Percentiles rank a stretch among this genome's conserved stretches.
Evolutionary conservation across 1,140 invertebrate species (phyloP).

Genomic region (Apis cerana): DNA sequence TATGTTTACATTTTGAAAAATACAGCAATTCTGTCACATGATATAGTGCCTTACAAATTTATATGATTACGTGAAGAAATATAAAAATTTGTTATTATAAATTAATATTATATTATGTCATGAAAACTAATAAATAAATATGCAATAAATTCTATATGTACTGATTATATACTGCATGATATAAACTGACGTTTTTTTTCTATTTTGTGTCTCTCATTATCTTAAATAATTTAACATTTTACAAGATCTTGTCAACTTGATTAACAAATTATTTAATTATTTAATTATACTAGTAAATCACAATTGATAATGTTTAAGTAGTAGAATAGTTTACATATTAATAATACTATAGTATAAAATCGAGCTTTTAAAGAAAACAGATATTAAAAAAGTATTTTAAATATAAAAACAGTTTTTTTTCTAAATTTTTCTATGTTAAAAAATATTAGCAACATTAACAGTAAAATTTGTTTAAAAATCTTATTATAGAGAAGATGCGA

Average conservation of each 20-base stretch:
- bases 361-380: slow-evolving; percentile 19
- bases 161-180: slow-evolving; percentile 7
- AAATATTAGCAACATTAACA: slow-evolving; percentile 51
- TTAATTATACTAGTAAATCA: slow-evolving; percentile 55
- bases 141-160: slow-evolving; percentile 24
- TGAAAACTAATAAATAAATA: slow-evolving; percentile 42
- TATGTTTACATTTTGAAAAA: slow-evolving; percentile 3
- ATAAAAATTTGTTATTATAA: slow-evolving; percentile 42
- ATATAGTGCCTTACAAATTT: slow-evolving; percentile 27
- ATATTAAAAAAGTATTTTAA: slow-evolving; percentile 35
- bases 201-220: slow-evolving; percentile 26
- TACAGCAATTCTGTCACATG: neutral
- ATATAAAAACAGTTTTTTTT: slow-evolving; percentile 31
- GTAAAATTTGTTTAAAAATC: slow-evolving; percentile 50
- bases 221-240: slow-evolving; percentile 56
- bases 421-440: slow-evolving; percentile 24
- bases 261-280: slow-evolving; percentile 37
- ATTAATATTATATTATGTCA: slow-evolving; percentile 35
- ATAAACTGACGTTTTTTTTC: slow-evolving; percentile 29
- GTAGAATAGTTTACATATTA: slow-evolving; percentile 13
- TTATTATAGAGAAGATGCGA: slow-evolving; percentile 28
- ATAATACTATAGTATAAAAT: slow-evolving; percentile 44
- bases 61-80: slow-evolving; percentile 23
- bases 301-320: slow-evolving; percentile 59
- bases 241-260: slow-evolving; percentile 45